Evolutionary conservation across 1,140 invertebrate genomes (phyloP), one percentile per base, ranked within the genome.

Genomic region (Drosophila gunungcola): DNA sequence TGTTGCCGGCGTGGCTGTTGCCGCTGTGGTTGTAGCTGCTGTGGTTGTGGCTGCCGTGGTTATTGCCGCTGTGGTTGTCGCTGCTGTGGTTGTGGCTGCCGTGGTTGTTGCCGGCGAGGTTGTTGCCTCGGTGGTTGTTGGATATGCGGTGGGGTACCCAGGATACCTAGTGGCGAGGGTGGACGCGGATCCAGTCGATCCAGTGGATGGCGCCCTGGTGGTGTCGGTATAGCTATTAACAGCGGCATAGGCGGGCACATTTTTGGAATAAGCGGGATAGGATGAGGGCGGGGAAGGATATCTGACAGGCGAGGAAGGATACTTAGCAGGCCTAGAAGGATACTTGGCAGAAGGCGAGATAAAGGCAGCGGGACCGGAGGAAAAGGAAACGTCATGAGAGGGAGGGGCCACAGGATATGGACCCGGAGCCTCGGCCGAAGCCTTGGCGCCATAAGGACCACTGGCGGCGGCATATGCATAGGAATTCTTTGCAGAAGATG

Each of bases 401-500:
- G 43, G 13, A 0, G 55, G 21, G 3, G 51, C 38, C 3, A 41
- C 36, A 10, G 68, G 52, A 32, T 75, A 54, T 0, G 74, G 45
- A 5, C 83, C 82, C 0, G 82, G 75, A 11, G 84, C 83, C 21
- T 88, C 70, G 36, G 82, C 82, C 11, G 38, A 4, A 3, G 82
- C 82, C 2, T 63, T 57, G 4, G 83, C 82, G 0, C 83, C 83
- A 49, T 79, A 82, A 7, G 65, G 39, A 46, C 82, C 82, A 9
- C 62, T 32, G 21, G 83, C 82, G 3, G 39, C 51, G 3, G 82
- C 82, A 54, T 88, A 86, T 3, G 82, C 83, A 39, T 51, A 86
- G 2, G 81, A 70, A 4, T 34, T 32, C 10, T 72, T n/a, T 0
- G 25, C 38, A 0, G 57, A 56, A 0, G 42, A 51, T 9, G 36